phyloP scores from a whole-genome alignment of 2,888 invertebrate species.

The Tuta absoluta region DNA sequence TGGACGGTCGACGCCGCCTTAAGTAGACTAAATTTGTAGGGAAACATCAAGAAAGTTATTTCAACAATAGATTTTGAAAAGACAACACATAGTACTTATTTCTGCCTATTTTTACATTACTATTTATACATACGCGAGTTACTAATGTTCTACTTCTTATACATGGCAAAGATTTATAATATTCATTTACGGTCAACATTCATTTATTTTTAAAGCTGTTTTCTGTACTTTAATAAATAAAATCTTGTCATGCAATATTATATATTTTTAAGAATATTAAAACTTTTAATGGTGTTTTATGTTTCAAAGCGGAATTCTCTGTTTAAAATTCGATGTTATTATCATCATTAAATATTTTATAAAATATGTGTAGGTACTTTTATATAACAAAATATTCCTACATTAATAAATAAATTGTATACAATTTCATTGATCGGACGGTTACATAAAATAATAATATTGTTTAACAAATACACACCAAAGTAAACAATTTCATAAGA shows the following conservation, averaged over 20 bases:
- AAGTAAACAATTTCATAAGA: constrained; percentile 5
- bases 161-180: constrained; percentile 27
- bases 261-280: constrained; percentile 15
- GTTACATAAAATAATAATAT: background rate
- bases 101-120: constrained; percentile 18
- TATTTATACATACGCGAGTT: constrained; percentile 6
- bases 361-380: background rate
- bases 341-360: constrained; percentile 2
- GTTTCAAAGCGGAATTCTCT: constrained; percentile 17
- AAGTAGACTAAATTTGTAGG: constrained; percentile 9
- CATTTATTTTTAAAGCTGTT: constrained; percentile 29
- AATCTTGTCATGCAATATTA: constrained; percentile 11
- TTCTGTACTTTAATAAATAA: constrained; percentile 14
- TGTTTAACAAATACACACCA: background rate
- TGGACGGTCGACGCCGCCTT: too few species aligned
- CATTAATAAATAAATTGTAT: background rate
- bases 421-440: constrained; percentile 2
- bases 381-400: constrained; percentile 5
- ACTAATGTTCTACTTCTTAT: constrained; percentile 20
- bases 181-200: constrained; percentile 27
- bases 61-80: constrained; percentile 23
- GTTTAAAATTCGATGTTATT: constrained; percentile 24
- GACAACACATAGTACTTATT: constrained; percentile 26
- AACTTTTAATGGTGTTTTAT: constrained; percentile 21
- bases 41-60: constrained; percentile 19